These are phyloP conservation scores for Myotis davidii DNA, from an alignment of 2,113 vertebrate genomes.

Conservation along the genomic window DNA sequence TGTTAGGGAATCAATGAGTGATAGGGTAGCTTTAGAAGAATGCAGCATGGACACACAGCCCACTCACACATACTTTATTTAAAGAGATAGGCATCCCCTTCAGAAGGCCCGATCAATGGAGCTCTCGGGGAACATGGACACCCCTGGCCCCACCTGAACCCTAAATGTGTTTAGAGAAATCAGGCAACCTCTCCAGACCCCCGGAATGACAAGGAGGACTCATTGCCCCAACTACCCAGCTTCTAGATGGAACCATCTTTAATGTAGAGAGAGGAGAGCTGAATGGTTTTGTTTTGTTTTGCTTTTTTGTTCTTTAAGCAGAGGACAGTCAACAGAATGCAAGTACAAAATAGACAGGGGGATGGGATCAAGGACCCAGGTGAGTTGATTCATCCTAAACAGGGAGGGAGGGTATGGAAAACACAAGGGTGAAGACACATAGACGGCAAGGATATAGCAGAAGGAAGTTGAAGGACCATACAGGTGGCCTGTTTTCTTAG, in stretches of 20 bases:
- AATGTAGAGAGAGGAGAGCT: not conserved
- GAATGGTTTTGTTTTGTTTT: not conserved
- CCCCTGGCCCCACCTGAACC: no score
- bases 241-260: not conserved
- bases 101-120: not conserved
- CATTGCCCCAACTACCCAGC: not conserved
- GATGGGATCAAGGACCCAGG: not conserved
- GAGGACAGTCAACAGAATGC: not conserved
- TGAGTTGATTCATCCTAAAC: not conserved
- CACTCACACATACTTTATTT: not conserved
- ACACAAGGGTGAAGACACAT: not conserved
- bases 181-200: not conserved
- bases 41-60: not conserved
- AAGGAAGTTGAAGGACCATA: not conserved
- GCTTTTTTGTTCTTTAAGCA: not conserved
- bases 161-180: not conserved
- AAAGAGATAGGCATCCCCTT: not conserved
- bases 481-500: not conserved
- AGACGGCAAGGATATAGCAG: not conserved
- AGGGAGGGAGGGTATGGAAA: not conserved
- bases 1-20: not conserved
- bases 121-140: not conserved
- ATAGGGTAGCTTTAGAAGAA: not conserved
- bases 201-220: not conserved
- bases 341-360: not conserved